Evolutionary conservation across 64 coral and sea anemone species (phyloP).

Genomic region (Montipora foliosa): DNA sequence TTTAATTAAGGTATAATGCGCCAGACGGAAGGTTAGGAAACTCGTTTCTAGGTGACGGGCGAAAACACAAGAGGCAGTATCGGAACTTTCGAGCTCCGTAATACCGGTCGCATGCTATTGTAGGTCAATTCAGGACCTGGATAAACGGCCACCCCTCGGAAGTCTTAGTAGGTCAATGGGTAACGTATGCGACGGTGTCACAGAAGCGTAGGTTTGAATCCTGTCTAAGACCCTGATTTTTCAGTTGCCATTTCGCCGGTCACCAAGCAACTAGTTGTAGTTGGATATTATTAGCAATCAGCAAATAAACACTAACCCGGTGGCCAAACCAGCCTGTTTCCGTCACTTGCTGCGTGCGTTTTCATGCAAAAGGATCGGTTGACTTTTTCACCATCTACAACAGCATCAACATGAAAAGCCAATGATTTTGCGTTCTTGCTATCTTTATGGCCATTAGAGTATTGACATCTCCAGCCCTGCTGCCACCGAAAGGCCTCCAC

Average conservation of each 20-base stretch:
- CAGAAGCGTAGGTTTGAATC: too few relatives aligned
- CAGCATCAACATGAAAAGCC: slow-evolving; percentile 44
- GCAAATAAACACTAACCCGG: not conserved
- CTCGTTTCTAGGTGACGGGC: too few relatives aligned
- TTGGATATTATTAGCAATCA: not conserved
- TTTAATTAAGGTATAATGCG: too few relatives aligned
- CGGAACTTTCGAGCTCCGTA: too few relatives aligned
- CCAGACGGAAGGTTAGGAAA: too few relatives aligned
- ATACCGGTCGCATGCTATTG: too few relatives aligned
- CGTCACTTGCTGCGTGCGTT: not conserved
- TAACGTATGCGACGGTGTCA: too few relatives aligned
- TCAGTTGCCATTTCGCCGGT: too few relatives aligned
- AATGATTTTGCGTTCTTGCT: not conserved
- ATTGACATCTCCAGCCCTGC: slow-evolving; percentile 54
- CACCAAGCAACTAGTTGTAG: not conserved
- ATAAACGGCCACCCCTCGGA: not conserved
- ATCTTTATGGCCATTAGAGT: not conserved
- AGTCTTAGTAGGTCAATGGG: too few relatives aligned
- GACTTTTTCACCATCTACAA: not conserved
- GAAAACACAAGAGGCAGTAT: too few relatives aligned
- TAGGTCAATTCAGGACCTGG: too few relatives aligned
- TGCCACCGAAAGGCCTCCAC: slow-evolving; percentile 26
- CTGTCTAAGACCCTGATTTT: too few relatives aligned
- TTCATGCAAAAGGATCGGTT: slow-evolving; percentile 67
- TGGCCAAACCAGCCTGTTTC: not conserved